Base-by-base conservation (phyloP, 2,888 invertebrate species). In the Acleris laterana region DNA sequence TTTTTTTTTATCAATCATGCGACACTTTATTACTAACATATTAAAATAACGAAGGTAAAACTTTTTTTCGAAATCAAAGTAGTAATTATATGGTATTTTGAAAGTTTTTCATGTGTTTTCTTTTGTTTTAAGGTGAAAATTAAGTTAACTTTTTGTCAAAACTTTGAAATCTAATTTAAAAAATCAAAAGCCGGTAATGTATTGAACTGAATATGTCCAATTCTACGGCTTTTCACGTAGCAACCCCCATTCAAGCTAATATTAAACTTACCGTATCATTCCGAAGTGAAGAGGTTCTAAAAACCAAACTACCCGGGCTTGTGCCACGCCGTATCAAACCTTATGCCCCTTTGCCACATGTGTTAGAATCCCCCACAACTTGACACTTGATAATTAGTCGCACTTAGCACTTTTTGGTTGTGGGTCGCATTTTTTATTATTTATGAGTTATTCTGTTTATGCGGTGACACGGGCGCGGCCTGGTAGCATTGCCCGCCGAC, bases 291-390 rank as follows among this genome's bases (percentile, higher is more conserved):
- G 84, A 77, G 74, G 76, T 80, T 73, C 72, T 67, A 69, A 70
- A 78, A 78, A 78, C 77, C 74, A 71, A 84, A 82, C 90, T 91
- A 92, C 83, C 90, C 92, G 75, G 92, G 92, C 88, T 89, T 89
- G 75, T 88, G 90, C 91, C 91, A 91, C 84, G 89, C 91, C 71
- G 85, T 88, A 83, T 87, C 82, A 81, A 89, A 91, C 85, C 88
- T 85, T 88, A 88, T 85, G 73, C 87, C 88, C 71, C 80, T 83
- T 76, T 77, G 88, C 92, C 88, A 91, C 92, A 92, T 92, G 92
- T 89, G 91, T 90, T 82, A 88, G 78, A 85, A 83, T 85, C 82
- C 79, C 71, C 68, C 77, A 69, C 69, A 72, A 74, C 63, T 46
- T 50, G 46, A 44, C 84, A 82, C 83, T 77, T 68, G 72, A 71